These are phyloP conservation scores for Nilaparvata lugens DNA, from an alignment of 1,140 invertebrate species.

Conservation along the genomic window DNA sequence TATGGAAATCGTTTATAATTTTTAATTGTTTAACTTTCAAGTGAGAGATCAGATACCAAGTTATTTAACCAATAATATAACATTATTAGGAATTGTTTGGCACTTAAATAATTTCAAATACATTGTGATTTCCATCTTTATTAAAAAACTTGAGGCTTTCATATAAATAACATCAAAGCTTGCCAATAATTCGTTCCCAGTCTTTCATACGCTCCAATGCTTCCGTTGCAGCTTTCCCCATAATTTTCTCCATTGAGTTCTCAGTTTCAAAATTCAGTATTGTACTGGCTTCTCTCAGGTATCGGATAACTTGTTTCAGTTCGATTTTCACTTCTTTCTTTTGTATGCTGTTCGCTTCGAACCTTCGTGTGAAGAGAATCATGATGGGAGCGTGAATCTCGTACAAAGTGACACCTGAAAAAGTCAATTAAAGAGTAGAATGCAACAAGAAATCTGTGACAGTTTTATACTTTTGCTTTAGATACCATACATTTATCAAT, in stretches of 20 bases:
- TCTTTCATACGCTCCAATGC: conserved; percentile 10
- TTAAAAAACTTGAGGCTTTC: neutral
- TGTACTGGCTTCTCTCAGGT: conserved; percentile 9
- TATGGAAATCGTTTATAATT: too few relatives aligned
- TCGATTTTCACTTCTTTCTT: conserved; percentile 9
- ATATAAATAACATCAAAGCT: too few relatives aligned
- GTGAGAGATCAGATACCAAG: too few relatives aligned
- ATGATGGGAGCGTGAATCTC: conserved; percentile 59
- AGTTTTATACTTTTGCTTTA: too few relatives aligned
- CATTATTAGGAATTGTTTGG: too few relatives aligned
- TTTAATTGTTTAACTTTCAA: too few relatives aligned
- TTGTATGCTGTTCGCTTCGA: conserved; percentile 30
- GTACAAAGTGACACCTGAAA: conserved; percentile 57
- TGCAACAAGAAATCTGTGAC: too few relatives aligned
- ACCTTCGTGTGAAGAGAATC: conserved; percentile 50
- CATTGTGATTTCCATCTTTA: neutral
- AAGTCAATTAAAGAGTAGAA: neutral
- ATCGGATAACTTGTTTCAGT: conserved; percentile 11
- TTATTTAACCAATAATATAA: too few relatives aligned
- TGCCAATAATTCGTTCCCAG: conserved; percentile 8
- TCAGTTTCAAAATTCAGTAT: conserved; percentile 17
- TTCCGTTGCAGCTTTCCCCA: conserved; percentile 17
- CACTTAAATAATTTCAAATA: too few relatives aligned
- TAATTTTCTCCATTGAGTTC: conserved; percentile 8
- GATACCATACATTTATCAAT: too few relatives aligned